Base-by-base conservation (phyloP, 2,888 invertebrate genomes). In the Apantesis nais region DNA sequence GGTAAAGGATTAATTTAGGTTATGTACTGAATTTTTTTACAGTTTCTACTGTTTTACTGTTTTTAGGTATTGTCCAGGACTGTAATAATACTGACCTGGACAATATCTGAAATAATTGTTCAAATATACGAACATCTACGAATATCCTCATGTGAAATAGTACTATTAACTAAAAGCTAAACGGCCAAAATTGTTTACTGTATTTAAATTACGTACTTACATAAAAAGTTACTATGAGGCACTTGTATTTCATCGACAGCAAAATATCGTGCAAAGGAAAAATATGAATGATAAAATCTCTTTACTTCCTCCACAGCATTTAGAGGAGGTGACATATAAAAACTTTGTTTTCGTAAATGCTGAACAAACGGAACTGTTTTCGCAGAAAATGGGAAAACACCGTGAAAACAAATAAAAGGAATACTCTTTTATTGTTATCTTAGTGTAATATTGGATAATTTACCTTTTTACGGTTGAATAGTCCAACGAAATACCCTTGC, bases 401-500 rank as follows among this genome's bases (percentile, higher is more conserved):
- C 44, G 63, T 4, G 60, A 25, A 64, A 64, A 64, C 41, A 64
- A 58, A 60, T 64, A 44, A 41, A 63, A 63, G 12, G 62, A 58
- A 68, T 31, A 22, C 29, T 63, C 22, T 66, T 70, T 55, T 68
- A 52, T 62, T 41, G 25, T 64, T 52, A 66, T 55, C 37, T 52
- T 25, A 52, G 52, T 62, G 52, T 66, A 16, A 37, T 55, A 55
- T 25, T 25, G 37, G 34, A 55, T 25, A 55, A 34, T 64, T 71
- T 62, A 62, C 37, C 61, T 62, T 62, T 62, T 62, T 62, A 62
- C 31, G 61, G 61, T 62, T 62, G 11, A 62, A 37, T 62, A 62
- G 61, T 11, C 37, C 22, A 34, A 62, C 37, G 19, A 22, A 34
- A 37, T 22, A 62, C 37, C 22, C 4, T 34, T 62, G n/a, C 37